Evolutionary conservation across 2,113 vertebrate species (phyloP), one percentile per base, ranked within the genome.

Genomic region (Ochotona princeps): DNA sequence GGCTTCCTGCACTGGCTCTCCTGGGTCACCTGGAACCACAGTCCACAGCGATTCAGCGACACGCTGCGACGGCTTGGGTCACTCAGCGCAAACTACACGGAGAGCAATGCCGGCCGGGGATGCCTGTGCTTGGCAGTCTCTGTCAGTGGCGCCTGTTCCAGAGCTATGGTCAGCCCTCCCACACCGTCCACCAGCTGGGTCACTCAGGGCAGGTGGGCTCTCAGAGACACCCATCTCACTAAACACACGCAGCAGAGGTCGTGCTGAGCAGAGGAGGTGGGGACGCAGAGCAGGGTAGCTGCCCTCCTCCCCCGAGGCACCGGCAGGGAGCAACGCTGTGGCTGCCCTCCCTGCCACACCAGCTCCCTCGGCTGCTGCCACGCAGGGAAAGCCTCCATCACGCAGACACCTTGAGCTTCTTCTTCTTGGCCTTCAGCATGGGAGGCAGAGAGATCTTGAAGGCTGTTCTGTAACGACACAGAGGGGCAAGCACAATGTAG

Each of bases 361-460:
- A 72, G 83, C 69, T 73, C 49, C 35, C 35, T 23, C 7, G 21
- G 54, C 49, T 94, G 90, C 72, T 35, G 61, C 2, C 11, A 20
- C 10, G 75, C 65, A 21, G 18, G 25, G 65, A 13, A 61, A 66
- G 84, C 57, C 0, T 0, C 21, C 35, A 38, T 96, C 96, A 98
- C 0, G 18, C 95, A 30, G 98, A 92, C 82, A 97, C 95, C 97
- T 99, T 99, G n/a, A 98, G 96, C 93, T 99, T 99, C 98, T 99
- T 99, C 98, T 99, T 99, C 98, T 99, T 99, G 14, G 99, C 98
- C 95, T 99, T 99, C 94, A 99, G 98, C 90, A 99, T 98, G 69
- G 99, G 99, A 23, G 99, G 99, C 61, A 99, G 97, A 0, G 99
- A 99, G 95, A 99, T 99, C 98, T 99, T 99, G 97, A 99, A 99